A percentile compares a stretch with the other conserved stretches of the same genome.
Conservation (phyloP, 2,797 vertebrate species). For the Stomatorhinus walkeri region DNA sequence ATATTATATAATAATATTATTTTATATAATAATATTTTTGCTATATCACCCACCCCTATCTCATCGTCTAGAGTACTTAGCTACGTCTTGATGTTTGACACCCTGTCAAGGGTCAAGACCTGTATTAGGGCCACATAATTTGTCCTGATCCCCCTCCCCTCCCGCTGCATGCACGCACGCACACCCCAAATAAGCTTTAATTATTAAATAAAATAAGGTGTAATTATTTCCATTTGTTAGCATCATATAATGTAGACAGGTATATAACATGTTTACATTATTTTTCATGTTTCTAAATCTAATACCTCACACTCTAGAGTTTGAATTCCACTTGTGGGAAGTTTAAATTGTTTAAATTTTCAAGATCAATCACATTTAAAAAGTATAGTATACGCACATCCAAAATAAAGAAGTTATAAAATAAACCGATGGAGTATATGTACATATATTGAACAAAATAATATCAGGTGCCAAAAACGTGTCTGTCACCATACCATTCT, state of each 20-base stretch:
- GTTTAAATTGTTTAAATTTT: background rate
- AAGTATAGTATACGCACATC: background rate
- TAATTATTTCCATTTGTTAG: background rate
- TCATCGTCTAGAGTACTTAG: background rate
- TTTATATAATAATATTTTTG: background rate
- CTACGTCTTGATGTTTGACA: background rate
- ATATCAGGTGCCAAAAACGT: background rate
- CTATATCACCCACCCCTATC: background rate
- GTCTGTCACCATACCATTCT: background rate
- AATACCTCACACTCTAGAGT: background rate
- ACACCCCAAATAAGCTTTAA: too few relatives aligned
- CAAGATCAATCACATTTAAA: background rate
- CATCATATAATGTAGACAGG: background rate
- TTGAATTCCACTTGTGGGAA: background rate
- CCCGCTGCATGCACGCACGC: too few relatives aligned
- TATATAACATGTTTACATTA: too few relatives aligned
- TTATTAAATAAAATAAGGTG: background rate
- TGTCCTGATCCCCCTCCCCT: too few relatives aligned
- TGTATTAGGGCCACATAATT: background rate
- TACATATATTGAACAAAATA: background rate
- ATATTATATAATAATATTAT: too few relatives aligned
- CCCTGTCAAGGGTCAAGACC: background rate
- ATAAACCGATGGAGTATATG: background rate
- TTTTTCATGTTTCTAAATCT: background rate
- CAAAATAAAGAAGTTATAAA: background rate